phyloP scores from a whole-genome alignment of 2,888 invertebrate species.

The Rhagophthalmus giganteus region DNA sequence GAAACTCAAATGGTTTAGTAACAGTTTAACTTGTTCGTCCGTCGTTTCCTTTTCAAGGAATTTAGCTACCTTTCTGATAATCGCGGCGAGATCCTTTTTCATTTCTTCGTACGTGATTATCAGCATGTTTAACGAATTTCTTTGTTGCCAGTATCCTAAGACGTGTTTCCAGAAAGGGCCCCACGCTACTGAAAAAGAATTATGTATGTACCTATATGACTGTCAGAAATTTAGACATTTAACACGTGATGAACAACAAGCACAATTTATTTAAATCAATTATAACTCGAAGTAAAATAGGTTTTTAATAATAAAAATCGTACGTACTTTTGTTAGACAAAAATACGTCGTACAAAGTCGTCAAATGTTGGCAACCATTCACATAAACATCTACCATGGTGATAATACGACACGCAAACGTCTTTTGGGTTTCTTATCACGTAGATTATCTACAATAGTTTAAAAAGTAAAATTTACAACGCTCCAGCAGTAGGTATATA shows the following conservation, averaged over 20 bases:
- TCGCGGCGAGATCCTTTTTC: constrained; percentile 27
- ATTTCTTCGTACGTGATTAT: constrained; percentile 38
- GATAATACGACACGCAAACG: too few species aligned
- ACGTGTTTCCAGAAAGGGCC: constrained; percentile 36
- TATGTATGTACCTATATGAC: background rate
- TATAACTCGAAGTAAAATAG: too few species aligned
- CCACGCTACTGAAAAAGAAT: constrained; percentile 23
- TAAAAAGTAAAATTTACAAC: too few species aligned
- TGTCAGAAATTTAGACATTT: too few species aligned
- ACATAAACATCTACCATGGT: background rate
- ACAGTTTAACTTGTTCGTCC: constrained; percentile 46
- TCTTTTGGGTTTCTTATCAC: too few species aligned
- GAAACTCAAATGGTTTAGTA: constrained; percentile 57
- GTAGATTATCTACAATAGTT: too few species aligned
- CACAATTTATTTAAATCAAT: too few species aligned
- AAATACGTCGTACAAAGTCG: background rate
- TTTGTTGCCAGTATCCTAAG: constrained; percentile 33
- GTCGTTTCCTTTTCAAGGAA: constrained; percentile 36
- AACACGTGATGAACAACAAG: too few species aligned
- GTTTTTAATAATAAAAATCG: too few species aligned
- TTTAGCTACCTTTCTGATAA: constrained; percentile 19
- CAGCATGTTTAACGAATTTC: constrained; percentile 31
- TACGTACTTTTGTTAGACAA: background rate
- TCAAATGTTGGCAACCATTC: background rate
- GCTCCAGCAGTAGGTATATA: too few species aligned